These are phyloP conservation scores for Melanargia galathea DNA, from an alignment of 2,888 invertebrate species.

Conservation along the genomic window DNA sequence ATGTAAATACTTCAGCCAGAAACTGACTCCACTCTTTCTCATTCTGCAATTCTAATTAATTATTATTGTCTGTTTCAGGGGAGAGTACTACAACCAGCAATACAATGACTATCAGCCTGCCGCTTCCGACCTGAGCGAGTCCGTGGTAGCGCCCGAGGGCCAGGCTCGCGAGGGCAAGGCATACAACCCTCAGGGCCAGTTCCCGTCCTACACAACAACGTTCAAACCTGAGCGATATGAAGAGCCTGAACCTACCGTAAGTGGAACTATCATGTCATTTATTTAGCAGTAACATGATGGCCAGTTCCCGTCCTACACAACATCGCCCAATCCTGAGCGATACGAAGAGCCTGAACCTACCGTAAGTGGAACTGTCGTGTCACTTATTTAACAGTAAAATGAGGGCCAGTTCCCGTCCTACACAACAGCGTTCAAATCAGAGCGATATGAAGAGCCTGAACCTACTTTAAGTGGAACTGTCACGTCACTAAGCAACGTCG, in stretches of 20 bases:
- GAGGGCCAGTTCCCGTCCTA: slow-evolving; percentile 30
- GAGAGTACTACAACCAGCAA: slow-evolving; percentile 43
- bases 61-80: slow-evolving; percentile 40
- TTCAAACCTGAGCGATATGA: slow-evolving; percentile 39
- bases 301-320: slow-evolving; percentile 32
- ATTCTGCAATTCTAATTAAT: too few relatives aligned
- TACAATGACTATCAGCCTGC: slow-evolving; percentile 45
- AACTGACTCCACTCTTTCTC: too few relatives aligned
- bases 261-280: slow-evolving; percentile 41
- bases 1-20: too few relatives aligned
- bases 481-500: too few relatives aligned
- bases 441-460: slow-evolving; percentile 56
- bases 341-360: slow-evolving; percentile 67
- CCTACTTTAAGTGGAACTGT: slow-evolving; percentile 66
- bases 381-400: not conserved
- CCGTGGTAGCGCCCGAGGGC: slow-evolving; percentile 36
- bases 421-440: slow-evolving; percentile 35
- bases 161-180: slow-evolving; percentile 47
- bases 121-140: slow-evolving; percentile 43
- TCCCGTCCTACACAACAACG: slow-evolving; percentile 34
- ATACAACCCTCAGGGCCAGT: slow-evolving; percentile 28
- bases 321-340: slow-evolving; percentile 32
- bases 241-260: slow-evolving; percentile 72
- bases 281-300: too few relatives aligned
- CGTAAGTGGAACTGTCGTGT: slow-evolving; percentile 51